These are phyloP conservation scores for Drosophila neutralis DNA, from an alignment of 2,888 invertebrate genomes.

Conservation along the genomic window DNA sequence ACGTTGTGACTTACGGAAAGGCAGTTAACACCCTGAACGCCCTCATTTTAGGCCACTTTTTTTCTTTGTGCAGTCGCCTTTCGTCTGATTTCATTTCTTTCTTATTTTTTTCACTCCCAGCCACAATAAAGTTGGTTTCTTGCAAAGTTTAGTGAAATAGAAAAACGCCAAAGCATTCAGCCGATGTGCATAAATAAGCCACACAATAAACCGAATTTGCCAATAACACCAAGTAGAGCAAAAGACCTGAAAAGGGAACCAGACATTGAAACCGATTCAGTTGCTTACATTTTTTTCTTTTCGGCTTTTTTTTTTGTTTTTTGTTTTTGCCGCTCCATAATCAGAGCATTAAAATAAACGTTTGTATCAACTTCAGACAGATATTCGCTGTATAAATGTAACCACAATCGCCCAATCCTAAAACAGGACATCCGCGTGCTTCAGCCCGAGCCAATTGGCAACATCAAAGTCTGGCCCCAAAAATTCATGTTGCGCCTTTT, in stretches of 20 bases:
- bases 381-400: conserved; percentile 19
- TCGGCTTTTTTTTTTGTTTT: conserved; percentile 25
- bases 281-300: conserved; percentile 51
- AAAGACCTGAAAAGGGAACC: conserved; percentile 35
- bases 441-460: conserved; percentile 56
- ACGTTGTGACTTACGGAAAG: conserved; percentile 6
- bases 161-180: conserved; percentile 55
- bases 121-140: conserved; percentile 60
- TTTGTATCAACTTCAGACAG: conserved; percentile 37
- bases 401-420: conserved; percentile 31
- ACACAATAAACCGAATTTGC: conserved; percentile 65
- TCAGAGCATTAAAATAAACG: conserved; percentile 68
- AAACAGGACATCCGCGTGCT: conserved; percentile 45
- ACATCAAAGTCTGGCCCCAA: conserved; percentile 70
- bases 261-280: conserved; percentile 58
- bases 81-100: conserved; percentile 45
- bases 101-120: conserved; percentile 19
- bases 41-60: conserved; percentile 20
- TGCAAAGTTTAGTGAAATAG: conserved; percentile 62
- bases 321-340: conserved; percentile 51
- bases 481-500: conserved; percentile 59
- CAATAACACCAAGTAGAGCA: conserved; percentile 55
- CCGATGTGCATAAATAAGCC: conserved; percentile 67
- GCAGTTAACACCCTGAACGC: not conserved
- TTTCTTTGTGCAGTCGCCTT: conserved; percentile 47